phyloP scores from a whole-genome alignment of 2,113 vertebrate species.

The Zingel zingel region DNA sequence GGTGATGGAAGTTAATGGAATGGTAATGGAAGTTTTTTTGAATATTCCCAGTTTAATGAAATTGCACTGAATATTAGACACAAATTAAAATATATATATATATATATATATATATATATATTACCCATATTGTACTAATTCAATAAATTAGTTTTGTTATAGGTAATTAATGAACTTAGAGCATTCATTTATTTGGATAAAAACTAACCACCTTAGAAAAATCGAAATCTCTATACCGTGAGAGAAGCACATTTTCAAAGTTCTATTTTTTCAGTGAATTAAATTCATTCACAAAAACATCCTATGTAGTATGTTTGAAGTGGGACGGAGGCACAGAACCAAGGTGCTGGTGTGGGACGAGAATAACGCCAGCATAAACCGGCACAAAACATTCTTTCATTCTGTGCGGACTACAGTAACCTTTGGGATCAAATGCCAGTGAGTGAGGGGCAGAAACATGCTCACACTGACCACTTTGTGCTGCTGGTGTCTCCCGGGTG shows the following conservation, averaged over 20 bases:
- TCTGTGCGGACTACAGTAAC: slow-evolving; percentile 26
- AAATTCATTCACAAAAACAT: neutral
- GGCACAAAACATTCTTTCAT: slow-evolving; percentile 35
- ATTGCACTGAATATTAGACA: neutral
- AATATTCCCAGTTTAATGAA: neutral
- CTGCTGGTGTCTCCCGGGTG: slow-evolving; percentile 13
- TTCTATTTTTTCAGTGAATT: neutral
- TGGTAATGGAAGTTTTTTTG: neutral
- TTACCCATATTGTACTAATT: neutral
- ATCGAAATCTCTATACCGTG: neutral
- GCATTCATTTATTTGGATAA: neutral
- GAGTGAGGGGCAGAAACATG: slow-evolving; percentile 39
- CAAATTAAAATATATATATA: too few relatives aligned
- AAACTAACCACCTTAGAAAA: neutral
- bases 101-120: too few relatives aligned
- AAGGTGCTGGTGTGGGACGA: neutral
- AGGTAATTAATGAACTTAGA: neutral
- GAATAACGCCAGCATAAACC: slow-evolving; percentile 9
- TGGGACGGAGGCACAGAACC: neutral
- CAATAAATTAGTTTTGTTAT: neutral
- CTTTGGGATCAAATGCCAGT: slow-evolving; percentile 40
- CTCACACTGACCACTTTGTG: slow-evolving; percentile 61
- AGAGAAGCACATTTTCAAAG: neutral
- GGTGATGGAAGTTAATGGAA: too few relatives aligned
- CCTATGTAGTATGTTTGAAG: neutral